Percentiles rank a stretch among this genome's conserved stretches.
Conservation (phyloP, 2,888 invertebrate genomes). For the Eurois occulta region DNA sequence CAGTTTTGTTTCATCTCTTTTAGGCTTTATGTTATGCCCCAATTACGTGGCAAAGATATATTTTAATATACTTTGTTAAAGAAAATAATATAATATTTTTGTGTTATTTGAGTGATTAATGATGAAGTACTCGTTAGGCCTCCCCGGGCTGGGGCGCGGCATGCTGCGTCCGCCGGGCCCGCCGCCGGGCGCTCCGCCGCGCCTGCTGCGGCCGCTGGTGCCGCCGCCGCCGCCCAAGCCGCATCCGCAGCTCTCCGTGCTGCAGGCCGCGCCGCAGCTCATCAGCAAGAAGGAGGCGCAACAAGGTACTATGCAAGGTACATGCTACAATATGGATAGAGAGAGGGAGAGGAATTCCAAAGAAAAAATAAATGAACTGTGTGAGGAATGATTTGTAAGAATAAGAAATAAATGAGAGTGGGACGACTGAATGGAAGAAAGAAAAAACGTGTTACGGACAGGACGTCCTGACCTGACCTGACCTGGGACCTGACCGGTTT, state of each 20-base stretch:
- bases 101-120: background rate
- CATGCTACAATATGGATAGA: background rate
- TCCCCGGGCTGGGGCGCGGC: slow-evolving; percentile 79
- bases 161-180: slow-evolving; percentile 91
- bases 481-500: too few species aligned
- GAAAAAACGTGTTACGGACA: background rate
- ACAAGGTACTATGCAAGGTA: slow-evolving; percentile 75
- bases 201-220: slow-evolving; percentile 90
- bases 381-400: too few species aligned
- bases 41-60: background rate
- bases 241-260: slow-evolving; percentile 91
- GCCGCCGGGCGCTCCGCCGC: slow-evolving; percentile 92
- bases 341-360: background rate
- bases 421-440: background rate
- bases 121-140: background rate
- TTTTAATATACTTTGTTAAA: too few species aligned
- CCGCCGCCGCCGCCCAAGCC: slow-evolving; percentile 88
- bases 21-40: background rate
- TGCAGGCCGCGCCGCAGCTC: slow-evolving; percentile 95
- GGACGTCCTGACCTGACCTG: too few species aligned
- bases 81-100: background rate
- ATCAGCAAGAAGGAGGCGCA: slow-evolving; percentile 93
- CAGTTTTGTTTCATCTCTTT: background rate
- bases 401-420: too few species aligned
- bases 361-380: background rate